These are phyloP conservation scores for Delichon dasypus DNA, from an alignment of 2,797 vertebrate genomes.

Conservation along the genomic window DNA sequence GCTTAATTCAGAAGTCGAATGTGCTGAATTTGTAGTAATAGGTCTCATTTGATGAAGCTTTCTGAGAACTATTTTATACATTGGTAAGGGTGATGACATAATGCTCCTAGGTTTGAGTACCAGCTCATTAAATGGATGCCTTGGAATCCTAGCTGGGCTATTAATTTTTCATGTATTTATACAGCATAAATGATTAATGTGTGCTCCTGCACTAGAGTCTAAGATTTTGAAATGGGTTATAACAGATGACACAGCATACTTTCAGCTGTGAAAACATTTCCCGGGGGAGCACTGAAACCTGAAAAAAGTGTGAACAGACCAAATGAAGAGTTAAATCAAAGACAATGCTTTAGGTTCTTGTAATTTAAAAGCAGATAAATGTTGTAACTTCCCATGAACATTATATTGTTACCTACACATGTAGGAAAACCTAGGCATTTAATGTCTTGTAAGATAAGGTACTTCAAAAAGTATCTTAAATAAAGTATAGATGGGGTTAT, in stretches of 20 bases:
- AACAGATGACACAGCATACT: constrained; percentile 39
- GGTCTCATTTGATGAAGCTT: neutral
- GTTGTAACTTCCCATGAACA: neutral
- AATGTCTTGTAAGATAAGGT: neutral
- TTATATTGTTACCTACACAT: neutral
- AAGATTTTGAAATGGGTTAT: constrained; percentile 70
- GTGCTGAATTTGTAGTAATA: neutral
- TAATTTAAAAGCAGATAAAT: constrained; percentile 8
- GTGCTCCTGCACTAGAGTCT: constrained; percentile 74
- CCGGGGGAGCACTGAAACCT: neutral
- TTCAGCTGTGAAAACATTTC: constrained; percentile 36
- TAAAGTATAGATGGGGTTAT: neutral
- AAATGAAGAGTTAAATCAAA: constrained; percentile 31
- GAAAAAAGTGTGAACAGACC: neutral
- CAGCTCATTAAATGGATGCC: constrained; percentile 82
- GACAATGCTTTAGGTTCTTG: neutral
- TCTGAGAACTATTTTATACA: neutral
- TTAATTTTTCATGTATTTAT: constrained; percentile 81
- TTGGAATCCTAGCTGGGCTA: constrained; percentile 76
- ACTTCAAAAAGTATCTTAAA: neutral
- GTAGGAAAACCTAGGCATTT: neutral
- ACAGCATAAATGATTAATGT: constrained; percentile 84
- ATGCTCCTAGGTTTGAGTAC: constrained; percentile 50
- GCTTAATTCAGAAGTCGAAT: neutral
- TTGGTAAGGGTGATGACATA: neutral